Conservation (phyloP, 2,888 invertebrate species). For the Morpho achilles region DNA sequence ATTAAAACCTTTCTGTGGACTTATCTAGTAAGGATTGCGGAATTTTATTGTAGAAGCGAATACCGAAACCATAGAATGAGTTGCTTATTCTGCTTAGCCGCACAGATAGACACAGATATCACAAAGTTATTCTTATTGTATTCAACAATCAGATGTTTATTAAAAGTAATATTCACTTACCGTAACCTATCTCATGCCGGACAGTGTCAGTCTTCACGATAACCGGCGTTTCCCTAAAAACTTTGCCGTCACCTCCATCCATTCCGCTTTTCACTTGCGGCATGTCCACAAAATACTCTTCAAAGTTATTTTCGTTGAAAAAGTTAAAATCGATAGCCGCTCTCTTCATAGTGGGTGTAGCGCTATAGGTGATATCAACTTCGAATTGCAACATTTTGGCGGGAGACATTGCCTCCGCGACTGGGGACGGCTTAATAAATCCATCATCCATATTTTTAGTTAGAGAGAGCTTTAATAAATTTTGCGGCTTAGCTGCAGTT, state of each 20-base stretch:
- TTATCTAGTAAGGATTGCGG: too few species aligned
- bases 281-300: slow-evolving; percentile 52
- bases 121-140: too few species aligned
- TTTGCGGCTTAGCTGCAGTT: slow-evolving; percentile 35
- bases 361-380: slow-evolving; percentile 47
- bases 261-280: slow-evolving; percentile 30
- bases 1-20: too few species aligned
- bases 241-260: slow-evolving; percentile 29
- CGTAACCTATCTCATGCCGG: slow-evolving; percentile 67
- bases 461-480: slow-evolving; percentile 51
- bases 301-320: slow-evolving; percentile 58
- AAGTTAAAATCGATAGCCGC: slow-evolving; percentile 67
- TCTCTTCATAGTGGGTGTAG: slow-evolving; percentile 71
- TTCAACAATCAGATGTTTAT: too few species aligned
- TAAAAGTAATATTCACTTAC: slow-evolving; percentile 45
- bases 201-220: slow-evolving; percentile 61
- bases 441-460: slow-evolving; percentile 52
- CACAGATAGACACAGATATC: too few species aligned
- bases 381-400: slow-evolving; percentile 71
- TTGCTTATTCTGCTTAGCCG: too few species aligned
- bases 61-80: too few species aligned
- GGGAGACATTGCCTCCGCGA: slow-evolving; percentile 64
- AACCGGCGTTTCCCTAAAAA: slow-evolving; percentile 54
- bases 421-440: slow-evolving; percentile 63
- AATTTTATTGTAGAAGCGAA: too few species aligned